Evolutionary conservation across 30 jellyfish, hydroid and myxozoan genomes (phyloP), one percentile per base, ranked within the genome.

Genomic region (Pseudorhiza aurosa): DNA sequence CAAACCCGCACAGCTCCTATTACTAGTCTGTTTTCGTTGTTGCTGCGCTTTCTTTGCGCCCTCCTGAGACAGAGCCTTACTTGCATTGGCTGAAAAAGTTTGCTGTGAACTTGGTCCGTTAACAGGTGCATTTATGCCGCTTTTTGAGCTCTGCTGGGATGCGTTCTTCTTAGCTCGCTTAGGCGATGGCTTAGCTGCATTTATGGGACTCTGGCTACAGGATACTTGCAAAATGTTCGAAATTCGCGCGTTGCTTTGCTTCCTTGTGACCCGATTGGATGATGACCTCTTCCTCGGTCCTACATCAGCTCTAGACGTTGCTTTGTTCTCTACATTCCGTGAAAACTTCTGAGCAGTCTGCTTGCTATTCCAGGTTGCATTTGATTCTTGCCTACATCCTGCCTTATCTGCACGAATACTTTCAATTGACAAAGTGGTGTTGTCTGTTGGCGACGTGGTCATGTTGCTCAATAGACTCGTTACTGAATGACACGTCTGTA

Each of bases 401-500:
- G 82, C 12, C 5, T 43, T 40, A 35, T 62, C 53, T 25, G 89
- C 47, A n/a, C 60, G 67, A 2, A 60, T 63, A 14, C 63, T 58
- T 3, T 77, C 82, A 4, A 77, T 63, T 4, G 82, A 77, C 39
- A 77, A 32, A 18, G 89, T 51, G 40, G 56, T 51, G 40, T 45
- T 77, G 43, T 77, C 89, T 19, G 74, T 62, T 8, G 89, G 73
- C 1, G 78, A 39, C 8, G 65, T 45, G 11, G 65, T 30, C 15
- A 29, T 46, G 29, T 46, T 46, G 35, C 78, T 46, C 26, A 77
- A 58, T 32, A 77, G 44, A 46, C 89, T 77, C 9, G 89, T 77
- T 0, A 77, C 89, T 3, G 89, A 58, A 18, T 77, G 89, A 43
- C 82, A 65, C 27, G 82, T 59, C 35, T 77, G 89, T 30, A 58